Percentiles rank a stretch among this genome's conserved stretches.
phyloP scores from a whole-genome alignment of 2,797 vertebrate genomes.

The Gorsachius magnificus region DNA sequence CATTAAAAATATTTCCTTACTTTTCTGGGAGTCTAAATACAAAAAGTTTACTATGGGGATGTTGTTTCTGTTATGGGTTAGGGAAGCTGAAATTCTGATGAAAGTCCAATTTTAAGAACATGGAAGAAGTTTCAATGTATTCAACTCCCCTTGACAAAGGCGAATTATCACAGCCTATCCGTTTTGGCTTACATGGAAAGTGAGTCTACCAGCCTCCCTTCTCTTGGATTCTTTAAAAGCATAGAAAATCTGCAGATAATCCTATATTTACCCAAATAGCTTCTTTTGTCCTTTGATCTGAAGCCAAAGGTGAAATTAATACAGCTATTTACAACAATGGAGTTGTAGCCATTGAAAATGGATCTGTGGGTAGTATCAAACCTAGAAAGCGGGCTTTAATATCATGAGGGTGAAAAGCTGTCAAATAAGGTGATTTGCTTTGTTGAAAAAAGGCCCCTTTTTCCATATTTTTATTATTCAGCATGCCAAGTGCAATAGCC shows the following conservation, averaged over 20 bases:
- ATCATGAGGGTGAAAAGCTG: not conserved
- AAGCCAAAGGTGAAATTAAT: not conserved
- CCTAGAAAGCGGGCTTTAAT: not conserved
- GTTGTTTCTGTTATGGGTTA: not conserved
- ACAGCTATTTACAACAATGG: not conserved
- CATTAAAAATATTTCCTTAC: not conserved
- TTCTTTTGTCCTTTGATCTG: not conserved
- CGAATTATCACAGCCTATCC: not conserved
- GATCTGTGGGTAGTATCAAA: not conserved
- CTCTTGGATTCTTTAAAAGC: not conserved
- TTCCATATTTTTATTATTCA: not conserved
- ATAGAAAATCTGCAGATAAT: not conserved
- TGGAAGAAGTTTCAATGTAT: not conserved
- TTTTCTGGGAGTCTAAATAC: not conserved
- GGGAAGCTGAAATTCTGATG: not conserved
- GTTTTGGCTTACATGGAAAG: not conserved
- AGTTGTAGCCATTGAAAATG: not conserved
- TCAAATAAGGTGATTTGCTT: not conserved
- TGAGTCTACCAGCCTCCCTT: not conserved
- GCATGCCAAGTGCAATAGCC: not conserved
- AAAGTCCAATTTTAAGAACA: not conserved
- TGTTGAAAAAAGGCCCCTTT: not conserved
- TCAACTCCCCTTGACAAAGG: not conserved
- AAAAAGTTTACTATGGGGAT: not conserved
- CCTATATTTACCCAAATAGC: not conserved